Evolutionary conservation across 2,888 invertebrate species (phyloP).

Genomic region (Pseudanteris insignis): DNA sequence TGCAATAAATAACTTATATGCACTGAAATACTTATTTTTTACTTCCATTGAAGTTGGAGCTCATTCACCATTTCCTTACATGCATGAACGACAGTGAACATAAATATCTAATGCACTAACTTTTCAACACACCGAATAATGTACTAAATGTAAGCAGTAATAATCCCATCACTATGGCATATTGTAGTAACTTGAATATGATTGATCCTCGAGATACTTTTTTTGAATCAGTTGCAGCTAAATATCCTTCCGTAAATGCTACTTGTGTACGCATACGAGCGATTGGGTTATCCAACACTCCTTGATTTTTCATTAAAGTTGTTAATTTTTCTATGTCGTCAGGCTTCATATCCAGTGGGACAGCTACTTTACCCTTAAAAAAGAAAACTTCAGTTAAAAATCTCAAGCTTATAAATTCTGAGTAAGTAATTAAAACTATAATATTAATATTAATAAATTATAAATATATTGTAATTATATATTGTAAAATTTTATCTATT

Average conservation of each 20-base stretch:
- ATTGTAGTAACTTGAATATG: conserved; percentile 78
- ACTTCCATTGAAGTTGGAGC: too few species aligned
- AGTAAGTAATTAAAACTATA: too few species aligned
- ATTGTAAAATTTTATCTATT: too few species aligned
- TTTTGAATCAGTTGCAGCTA: conserved; percentile 73
- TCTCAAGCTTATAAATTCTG: too few species aligned
- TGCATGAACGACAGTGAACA: too few species aligned
- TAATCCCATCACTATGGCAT: conserved; percentile 72
- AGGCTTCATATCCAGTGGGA: conserved; percentile 16
- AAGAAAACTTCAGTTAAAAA: too few species aligned
- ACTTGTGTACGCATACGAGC: conserved; percentile 83
- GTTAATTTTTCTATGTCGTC: conserved; percentile 67
- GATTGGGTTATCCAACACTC: conserved; percentile 59
- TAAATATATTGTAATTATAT: too few species aligned
- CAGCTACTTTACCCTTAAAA: too few species aligned
- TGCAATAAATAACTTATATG: too few species aligned
- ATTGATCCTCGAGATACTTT: conserved; percentile 61
- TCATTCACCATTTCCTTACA: too few species aligned
- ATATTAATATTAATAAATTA: too few species aligned
- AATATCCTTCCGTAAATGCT: conserved; percentile 91
- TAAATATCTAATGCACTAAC: conserved; percentile 52
- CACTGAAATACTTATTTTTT: too few species aligned
- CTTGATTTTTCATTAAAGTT: conserved; percentile 69
- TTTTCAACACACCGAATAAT: conserved; percentile 68
- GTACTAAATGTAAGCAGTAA: conserved; percentile 76